Evolutionary conservation across 2,113 vertebrate species (phyloP).

Genomic region (Chelonoidis abingdonii): DNA sequence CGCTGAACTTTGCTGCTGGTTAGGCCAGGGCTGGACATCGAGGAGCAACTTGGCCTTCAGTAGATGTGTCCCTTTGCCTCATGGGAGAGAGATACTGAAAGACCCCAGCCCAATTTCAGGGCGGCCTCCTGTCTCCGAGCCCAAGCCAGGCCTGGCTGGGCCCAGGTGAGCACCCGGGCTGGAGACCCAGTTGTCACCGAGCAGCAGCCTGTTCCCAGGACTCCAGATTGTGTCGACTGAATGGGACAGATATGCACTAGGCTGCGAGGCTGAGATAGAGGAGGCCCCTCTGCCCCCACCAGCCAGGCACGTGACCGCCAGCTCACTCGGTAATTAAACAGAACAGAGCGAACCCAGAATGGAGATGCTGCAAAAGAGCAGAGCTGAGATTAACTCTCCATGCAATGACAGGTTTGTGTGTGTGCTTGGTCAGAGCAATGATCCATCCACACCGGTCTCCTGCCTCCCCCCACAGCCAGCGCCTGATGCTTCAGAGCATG

Average conservation of each 20-base stretch:
- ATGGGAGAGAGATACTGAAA: rapidly evolving
- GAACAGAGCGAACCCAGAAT: rapidly evolving
- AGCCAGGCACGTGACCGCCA: rapidly evolving
- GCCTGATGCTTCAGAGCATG: constrained; percentile 45
- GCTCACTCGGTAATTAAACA: background rate
- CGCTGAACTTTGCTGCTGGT: rapidly evolving
- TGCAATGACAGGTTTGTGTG: rapidly evolving
- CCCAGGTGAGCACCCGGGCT: rapidly evolving
- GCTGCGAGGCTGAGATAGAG: background rate
- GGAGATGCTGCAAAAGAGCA: rapidly evolving
- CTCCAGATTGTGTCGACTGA: background rate
- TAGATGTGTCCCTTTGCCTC: rapidly evolving
- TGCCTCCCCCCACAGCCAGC: background rate
- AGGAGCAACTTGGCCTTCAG: background rate
- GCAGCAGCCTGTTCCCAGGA: background rate
- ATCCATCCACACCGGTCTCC: background rate
- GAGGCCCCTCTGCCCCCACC: background rate
- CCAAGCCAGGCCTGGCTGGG: background rate
- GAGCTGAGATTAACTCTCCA: rapidly evolving
- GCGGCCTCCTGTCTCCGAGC: rapidly evolving
- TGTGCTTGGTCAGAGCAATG: background rate
- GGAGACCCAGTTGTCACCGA: rapidly evolving
- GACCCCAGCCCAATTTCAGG: no score
- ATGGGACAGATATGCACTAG: background rate
- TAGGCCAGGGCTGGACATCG: background rate